Evolutionary conservation across 2,888 invertebrate genomes (phyloP), one percentile per base, ranked within the genome.

Genomic region (Noctua pronuba): DNA sequence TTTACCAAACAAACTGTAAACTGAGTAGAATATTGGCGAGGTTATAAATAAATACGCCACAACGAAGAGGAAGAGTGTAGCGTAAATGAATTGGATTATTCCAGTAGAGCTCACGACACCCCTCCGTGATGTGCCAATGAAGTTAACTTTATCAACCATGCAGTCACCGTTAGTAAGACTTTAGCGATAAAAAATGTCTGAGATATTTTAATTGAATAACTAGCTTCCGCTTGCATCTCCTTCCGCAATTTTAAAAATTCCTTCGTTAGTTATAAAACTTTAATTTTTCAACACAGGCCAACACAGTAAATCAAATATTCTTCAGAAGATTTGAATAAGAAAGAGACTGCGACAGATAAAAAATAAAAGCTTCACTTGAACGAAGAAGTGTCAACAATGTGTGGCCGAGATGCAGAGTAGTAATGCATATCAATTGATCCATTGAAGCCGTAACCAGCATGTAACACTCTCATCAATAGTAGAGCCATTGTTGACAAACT

Each of bases 381-480:
- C 24, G 46, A 58, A 69, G 73, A 71, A 82, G 79, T 86, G 79
- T 86, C 84, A 83, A 88, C 87, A 88, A 88, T 89, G 87, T 88
- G 85, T 78, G 80, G 76, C 79, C 75, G 85, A 90, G 80, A 88
- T 88, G 86, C 84, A 87, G 86, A 90, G 88, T 85, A 85, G 89
- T 88, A 89, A 87, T 91, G 91, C 91, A 92, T 93, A 92, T 90
- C 94, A 95, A 95, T 95, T 94, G 94, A 90, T 90, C 90, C 89
- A 92, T 91, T 90, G 89, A 87, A 90, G 88, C 85, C 88, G 89
- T 89, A 93, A 92, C 92, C 86, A 92, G 91, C 90, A 85, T 90
- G 92, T 91, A 89, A 89, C 91, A 90, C 88, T 88, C 78, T 77
- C 85, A 80, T 88, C 85, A 80, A 87, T 88, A 85, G 76, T 68